These are phyloP conservation scores for Thinocorus orbignyianus DNA, from an alignment of 2,113 vertebrate species.

Conservation along the genomic window DNA sequence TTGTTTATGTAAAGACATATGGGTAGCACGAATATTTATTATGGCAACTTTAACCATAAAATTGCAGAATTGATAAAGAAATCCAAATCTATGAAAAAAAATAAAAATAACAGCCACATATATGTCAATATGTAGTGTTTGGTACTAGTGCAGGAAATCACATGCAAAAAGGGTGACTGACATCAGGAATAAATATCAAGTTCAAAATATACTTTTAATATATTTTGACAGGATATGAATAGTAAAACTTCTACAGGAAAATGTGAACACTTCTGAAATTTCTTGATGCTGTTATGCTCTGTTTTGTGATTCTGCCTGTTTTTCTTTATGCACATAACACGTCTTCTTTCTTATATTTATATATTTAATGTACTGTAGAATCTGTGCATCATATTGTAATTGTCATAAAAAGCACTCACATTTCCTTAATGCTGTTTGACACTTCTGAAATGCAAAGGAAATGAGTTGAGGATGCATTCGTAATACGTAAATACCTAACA, in stretches of 20 bases:
- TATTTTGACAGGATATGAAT: background rate
- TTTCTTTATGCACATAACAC: background rate
- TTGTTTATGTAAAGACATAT: background rate
- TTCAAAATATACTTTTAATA: background rate
- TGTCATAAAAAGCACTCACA: background rate
- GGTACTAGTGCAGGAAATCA: background rate
- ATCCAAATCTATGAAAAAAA: background rate
- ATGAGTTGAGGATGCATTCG: background rate
- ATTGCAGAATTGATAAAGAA: background rate
- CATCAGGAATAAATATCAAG: background rate
- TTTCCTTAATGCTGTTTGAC: background rate
- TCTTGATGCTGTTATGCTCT: background rate
- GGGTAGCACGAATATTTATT: background rate
- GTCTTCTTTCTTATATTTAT: background rate
- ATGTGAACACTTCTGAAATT: background rate
- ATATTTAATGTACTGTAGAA: background rate
- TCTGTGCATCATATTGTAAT: background rate
- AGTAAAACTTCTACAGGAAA: background rate
- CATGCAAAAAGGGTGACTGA: background rate
- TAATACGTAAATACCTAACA: background rate
- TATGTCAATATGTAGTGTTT: background rate
- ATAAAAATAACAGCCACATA: background rate
- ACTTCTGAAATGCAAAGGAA: background rate
- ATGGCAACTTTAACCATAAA: background rate
- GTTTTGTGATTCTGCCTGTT: background rate